Base-by-base conservation (phyloP, 2,797 vertebrate species). In the Micrastur ruficollis region DNA sequence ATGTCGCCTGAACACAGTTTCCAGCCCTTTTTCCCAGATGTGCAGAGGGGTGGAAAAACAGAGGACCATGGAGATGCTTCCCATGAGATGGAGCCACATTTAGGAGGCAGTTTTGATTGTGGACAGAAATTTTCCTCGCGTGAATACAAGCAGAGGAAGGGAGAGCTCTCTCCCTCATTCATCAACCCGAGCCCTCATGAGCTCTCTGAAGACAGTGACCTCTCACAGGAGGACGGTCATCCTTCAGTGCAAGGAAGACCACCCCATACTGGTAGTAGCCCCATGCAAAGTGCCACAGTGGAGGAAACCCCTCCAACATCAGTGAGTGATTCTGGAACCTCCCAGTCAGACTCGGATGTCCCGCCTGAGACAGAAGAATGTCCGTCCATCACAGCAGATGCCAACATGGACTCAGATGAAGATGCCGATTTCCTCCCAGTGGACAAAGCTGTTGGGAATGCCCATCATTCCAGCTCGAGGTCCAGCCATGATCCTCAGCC, bases 231-330 rank as follows among this genome's bases (percentile, higher is more conserved):
- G 32, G 98, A 97, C 6, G 97, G 98, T 66, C 98, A 91, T 44
- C 97, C 99, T 83, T 98, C 98, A 11, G 98, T 98, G 70, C 99
- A 99, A 95, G 98, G 97, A 44, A 98, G 98, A 73, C 97, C 98
- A 34, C 98, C 97, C 76, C 98, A 98, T 81, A n/a, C 53, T 21
- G 86, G 96, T 58, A 97, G 95, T 62, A 94, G 94, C 76, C 98
- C 98, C 46, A 98, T 98, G 47, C 97, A 98, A 65, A 98, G 98
- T 25, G 98, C 98, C n/a, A 97, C 98, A 97, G 98, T 98, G 34
- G 99, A 99, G 89, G 99, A 99, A 95, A 99, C 99, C 2, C 99
- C 99, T 9, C 99, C 99, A 21, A 99, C 99, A 4, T 99, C 99
- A 4, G 98, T 98, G 95, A 99, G 99, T 13, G 99, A 99, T 92